These are phyloP conservation scores for Drosophila ercepeae DNA, from an alignment of 1,140 invertebrate genomes.

Conservation along the genomic window DNA sequence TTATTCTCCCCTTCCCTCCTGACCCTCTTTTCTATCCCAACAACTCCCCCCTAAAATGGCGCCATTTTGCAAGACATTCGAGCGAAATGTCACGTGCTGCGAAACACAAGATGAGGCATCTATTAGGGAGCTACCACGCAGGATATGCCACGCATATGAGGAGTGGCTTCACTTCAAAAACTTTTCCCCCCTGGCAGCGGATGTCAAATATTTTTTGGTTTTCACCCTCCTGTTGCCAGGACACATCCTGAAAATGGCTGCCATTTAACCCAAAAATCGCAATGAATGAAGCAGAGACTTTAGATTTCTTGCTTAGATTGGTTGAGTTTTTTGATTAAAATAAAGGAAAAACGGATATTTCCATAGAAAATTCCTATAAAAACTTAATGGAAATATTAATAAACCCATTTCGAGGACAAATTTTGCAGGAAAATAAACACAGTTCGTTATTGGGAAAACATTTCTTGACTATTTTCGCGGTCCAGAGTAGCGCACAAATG, in stretches of 20 bases:
- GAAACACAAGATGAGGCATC: conserved; percentile 40
- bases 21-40: too few species aligned
- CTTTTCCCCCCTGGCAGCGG: conserved; percentile 49
- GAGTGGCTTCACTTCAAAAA: conserved; percentile 51
- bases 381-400: too few species aligned
- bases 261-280: conserved; percentile 26
- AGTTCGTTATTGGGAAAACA: too few species aligned
- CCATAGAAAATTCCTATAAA: too few species aligned
- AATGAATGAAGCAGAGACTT: conserved; percentile 20
- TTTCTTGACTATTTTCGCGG: not conserved
- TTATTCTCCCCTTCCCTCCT: not conserved
- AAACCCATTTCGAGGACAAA: too few species aligned
- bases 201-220: conserved; percentile 74
- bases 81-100: conserved; percentile 29
- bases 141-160: conserved; percentile 15
- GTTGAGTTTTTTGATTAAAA: too few species aligned
- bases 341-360: too few species aligned
- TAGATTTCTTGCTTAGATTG: too few species aligned
- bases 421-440: too few species aligned
- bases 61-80: conserved; percentile 49
- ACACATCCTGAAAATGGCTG: conserved; percentile 28
- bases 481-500: not conserved
- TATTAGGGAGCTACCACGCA: conserved; percentile 28
- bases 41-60: conserved; percentile 41
- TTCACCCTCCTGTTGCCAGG: conserved; percentile 34